Evolutionary conservation across 2,888 invertebrate species (phyloP).

Genomic region (Macrosoma leucophasiata): DNA sequence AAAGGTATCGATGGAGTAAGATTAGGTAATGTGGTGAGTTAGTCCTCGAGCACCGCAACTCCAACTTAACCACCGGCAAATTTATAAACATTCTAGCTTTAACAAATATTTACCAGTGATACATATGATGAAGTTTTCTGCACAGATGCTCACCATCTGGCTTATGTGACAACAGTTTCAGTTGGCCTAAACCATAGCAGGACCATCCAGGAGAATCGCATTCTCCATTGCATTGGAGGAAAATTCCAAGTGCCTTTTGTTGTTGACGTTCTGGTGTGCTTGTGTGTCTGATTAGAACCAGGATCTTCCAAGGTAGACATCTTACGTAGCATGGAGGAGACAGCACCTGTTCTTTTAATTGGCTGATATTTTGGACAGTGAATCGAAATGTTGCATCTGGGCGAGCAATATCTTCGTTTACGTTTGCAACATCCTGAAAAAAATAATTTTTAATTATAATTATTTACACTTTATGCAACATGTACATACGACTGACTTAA

Average conservation of each 20-base stretch:
- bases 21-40: no score
- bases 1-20: no score
- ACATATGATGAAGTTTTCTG: constrained; percentile 95
- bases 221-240: constrained; percentile 97
- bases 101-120: constrained; percentile 81
- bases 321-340: constrained; percentile 94
- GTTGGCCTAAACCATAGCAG: constrained; percentile 95
- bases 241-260: constrained; percentile 85
- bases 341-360: constrained; percentile 87
- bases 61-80: no score
- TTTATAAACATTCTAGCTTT: background rate
- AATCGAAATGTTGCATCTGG: constrained; percentile 95
- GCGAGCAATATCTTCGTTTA: constrained; percentile 86
- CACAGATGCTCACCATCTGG: constrained; percentile 86
- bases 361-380: constrained; percentile 90
- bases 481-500: no score
- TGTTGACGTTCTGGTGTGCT: constrained; percentile 83
- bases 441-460: constrained; percentile 12
- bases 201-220: constrained; percentile 98
- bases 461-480: background rate
- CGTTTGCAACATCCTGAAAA: constrained; percentile 70
- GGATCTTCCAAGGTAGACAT: constrained; percentile 98
- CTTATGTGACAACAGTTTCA: constrained; percentile 91
- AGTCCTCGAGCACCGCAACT: no score
- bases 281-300: constrained; percentile 90